Evolutionary conservation across 30 jellyfish, hydroid and myxozoan genomes (phyloP), one percentile per base, ranked within the genome.

Genomic region (Sanderia malayensis): DNA sequence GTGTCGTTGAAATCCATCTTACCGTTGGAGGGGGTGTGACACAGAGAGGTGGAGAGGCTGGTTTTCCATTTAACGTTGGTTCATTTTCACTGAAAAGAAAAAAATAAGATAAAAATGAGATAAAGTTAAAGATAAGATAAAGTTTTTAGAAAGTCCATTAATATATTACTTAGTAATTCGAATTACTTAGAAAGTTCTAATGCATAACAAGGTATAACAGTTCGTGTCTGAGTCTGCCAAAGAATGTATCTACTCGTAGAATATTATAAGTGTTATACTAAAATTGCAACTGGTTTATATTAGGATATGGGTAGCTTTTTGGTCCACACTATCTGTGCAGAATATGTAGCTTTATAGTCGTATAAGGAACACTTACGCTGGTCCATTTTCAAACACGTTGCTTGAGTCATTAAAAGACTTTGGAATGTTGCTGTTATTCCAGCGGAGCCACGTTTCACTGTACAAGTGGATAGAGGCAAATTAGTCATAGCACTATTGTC

Each of bases 41-140:
- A 71, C 89, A 78, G 0, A 70, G 89, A 17, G 89, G 89, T 3
- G 89, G 89, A 10, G 81, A 49, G 58, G 89, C 49, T 13, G 66
- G 63, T 57, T 66, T 77, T 23, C 76, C 81, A 55, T 64, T 78
- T 22, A 44, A 66, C 11, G 89, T 1, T 24, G 34, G 21, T 66
- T 78, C 89, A 46, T 74, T 64, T 61, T 15, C 24, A 78, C 44
- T 15, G 24, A 1, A 52, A 57, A 9, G 46, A 49, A 49, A 49
- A 49, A 4, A 49, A 4, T 2, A 8, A 49, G 18, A 49, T 49
- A 4, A 18, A 49, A 49, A 49, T 49, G 3, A 49, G 7, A 11
- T 4, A 49, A 49, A 41, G 55, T 41, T 41, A 6, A 41, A 41
- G 55, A 8, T 41, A 41, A 41, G 11, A 6, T 41, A 41, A 15